Conservation (phyloP, 2,888 invertebrate species). For the Rhamphomyia laevipes region DNA sequence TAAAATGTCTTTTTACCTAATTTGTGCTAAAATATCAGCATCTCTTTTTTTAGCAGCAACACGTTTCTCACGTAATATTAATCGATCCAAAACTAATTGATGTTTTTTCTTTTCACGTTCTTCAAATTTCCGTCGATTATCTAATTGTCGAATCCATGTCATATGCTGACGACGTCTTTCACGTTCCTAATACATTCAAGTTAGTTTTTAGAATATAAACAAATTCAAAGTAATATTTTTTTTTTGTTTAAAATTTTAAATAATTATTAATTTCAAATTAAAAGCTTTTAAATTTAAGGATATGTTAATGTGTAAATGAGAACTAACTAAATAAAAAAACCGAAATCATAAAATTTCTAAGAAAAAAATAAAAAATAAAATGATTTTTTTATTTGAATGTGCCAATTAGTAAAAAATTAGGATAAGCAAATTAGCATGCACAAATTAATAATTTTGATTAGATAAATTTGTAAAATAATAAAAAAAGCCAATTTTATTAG, state of each 20-base stretch:
- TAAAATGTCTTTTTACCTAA: conserved; percentile 36
- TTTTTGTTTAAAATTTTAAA: no score
- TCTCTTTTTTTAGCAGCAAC: conserved; percentile 59
- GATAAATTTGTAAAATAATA: no score
- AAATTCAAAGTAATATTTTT: no score
- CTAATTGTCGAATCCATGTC: conserved; percentile 75
- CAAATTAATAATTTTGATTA: no score
- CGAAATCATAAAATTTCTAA: no score
- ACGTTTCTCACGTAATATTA: conserved; percentile 74
- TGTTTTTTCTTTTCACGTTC: conserved; percentile 61
- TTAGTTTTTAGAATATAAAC: not conserved
- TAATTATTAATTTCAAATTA: no score
- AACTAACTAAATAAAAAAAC: not conserved
- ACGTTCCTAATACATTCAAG: conserved; percentile 57
- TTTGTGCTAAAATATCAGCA: conserved; percentile 54
- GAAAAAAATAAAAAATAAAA: not conserved
- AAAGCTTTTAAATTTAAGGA: no score
- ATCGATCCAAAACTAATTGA: conserved; percentile 65
- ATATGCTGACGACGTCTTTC: conserved; percentile 86
- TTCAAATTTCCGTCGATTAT: conserved; percentile 75
- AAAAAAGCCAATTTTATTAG: no score
- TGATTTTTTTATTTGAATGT: no score
- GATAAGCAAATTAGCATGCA: not conserved
- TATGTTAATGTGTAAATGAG: not conserved
- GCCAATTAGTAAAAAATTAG: not conserved